Percentiles rank a stretch among this genome's conserved stretches.
Evolutionary conservation across 2,888 invertebrate species (phyloP).

Genomic region (Dryobotodes eremita): DNA sequence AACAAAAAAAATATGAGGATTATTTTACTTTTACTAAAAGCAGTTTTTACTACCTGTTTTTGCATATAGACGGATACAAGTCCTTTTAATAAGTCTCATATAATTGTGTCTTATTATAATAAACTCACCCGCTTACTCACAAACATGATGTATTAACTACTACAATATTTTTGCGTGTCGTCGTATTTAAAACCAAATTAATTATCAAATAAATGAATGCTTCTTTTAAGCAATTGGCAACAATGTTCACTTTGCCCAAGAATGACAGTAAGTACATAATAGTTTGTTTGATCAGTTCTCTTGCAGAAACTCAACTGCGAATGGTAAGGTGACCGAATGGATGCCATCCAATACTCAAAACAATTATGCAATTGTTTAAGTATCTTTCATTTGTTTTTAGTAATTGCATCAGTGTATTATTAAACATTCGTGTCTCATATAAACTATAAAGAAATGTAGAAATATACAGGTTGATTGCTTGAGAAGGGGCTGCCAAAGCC

Average conservation of each 20-base stretch:
- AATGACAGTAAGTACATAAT: not conserved
- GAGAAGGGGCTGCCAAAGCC: not conserved
- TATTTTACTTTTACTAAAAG: not conserved
- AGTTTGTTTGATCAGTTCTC: not conserved
- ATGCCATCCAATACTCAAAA: slow-evolving; percentile 26
- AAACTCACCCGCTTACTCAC: slow-evolving; percentile 12
- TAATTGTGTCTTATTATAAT: not conserved
- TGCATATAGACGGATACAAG: too few relatives aligned
- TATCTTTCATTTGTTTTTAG: slow-evolving; percentile 30
- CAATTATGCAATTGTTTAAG: slow-evolving; percentile 46
- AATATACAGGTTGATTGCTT: not conserved
- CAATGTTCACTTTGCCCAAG: not conserved
- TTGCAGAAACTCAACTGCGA: not conserved
- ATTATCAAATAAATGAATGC: slow-evolving; percentile 1
- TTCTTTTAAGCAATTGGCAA: not conserved
- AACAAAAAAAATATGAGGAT: not conserved
- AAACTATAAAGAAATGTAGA: not conserved
- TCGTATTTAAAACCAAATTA: slow-evolving; percentile 6
- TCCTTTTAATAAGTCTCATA: not conserved
- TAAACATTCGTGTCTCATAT: not conserved
- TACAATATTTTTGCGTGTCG: not conserved
- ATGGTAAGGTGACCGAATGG: not conserved
- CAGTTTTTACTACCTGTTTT: too few relatives aligned
- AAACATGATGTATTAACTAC: not conserved
- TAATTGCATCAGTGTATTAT: slow-evolving; percentile 7